Evolutionary conservation across 1,140 invertebrate genomes (phyloP).

Genomic region (Drosophila teissieri): DNA sequence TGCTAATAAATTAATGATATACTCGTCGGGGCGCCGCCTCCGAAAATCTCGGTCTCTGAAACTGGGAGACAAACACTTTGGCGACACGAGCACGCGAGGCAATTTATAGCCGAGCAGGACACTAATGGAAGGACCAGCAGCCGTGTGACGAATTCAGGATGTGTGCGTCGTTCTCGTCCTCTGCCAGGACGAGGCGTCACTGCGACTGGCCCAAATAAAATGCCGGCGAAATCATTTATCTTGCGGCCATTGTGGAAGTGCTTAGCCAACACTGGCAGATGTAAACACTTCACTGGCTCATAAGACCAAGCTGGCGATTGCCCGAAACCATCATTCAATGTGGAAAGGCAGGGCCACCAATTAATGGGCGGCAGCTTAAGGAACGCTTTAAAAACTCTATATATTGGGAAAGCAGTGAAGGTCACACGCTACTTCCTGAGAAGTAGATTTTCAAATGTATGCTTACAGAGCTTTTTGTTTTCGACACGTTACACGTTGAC

Average conservation of each 20-base stretch:
- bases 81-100: conserved; percentile 43
- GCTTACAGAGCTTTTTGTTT: background rate
- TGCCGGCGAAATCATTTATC: conserved; percentile 36
- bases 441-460: no score
- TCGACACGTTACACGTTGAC: conserved; percentile 12
- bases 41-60: conserved; percentile 58
- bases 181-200: conserved; percentile 19
- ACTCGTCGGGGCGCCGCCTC: conserved; percentile 30
- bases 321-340: background rate
- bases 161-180: background rate
- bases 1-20: conserved; percentile 83
- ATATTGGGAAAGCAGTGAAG: no score
- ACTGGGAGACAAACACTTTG: conserved; percentile 72
- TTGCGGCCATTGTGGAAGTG: conserved; percentile 18
- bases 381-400: no score
- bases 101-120: conserved; percentile 41
- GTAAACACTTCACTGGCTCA: conserved; percentile 28
- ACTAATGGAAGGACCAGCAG: conserved; percentile 30
- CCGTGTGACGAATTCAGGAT: conserved; percentile 35
- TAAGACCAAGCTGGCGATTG: background rate
- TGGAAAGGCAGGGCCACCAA: background rate
- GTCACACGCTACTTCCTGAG: no score
- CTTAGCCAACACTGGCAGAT: conserved; percentile 25
- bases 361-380: background rate
- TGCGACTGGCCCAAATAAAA: conserved; percentile 30